Evolutionary conservation across 2,113 vertebrate genomes (phyloP).

Genomic region (Toxostoma redivivum): DNA sequence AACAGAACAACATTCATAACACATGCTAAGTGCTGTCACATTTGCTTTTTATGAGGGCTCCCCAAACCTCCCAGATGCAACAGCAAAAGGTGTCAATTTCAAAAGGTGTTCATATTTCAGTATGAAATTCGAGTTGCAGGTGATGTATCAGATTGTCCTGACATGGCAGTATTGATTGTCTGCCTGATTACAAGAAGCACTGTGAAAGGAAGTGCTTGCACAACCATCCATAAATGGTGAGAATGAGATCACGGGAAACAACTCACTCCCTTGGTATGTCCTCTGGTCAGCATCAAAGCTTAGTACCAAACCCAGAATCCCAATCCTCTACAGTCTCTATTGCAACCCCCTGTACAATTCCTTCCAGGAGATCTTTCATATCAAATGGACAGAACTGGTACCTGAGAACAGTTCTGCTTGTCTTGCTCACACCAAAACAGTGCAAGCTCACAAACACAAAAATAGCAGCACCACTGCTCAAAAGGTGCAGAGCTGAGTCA

Average conservation of each 20-base stretch:
- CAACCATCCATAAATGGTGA: not conserved
- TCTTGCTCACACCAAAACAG: not conserved
- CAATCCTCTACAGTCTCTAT: not conserved
- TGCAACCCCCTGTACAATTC: not conserved
- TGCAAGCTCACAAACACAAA: not conserved
- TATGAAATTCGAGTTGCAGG: not conserved
- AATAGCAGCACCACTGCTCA: not conserved
- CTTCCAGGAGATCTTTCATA: not conserved
- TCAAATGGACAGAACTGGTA: not conserved
- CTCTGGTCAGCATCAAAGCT: not conserved
- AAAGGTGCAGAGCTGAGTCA: not conserved
- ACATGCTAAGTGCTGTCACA: not conserved
- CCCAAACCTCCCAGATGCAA: accelerated
- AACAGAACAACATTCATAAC: too few relatives aligned
- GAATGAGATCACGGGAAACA: not conserved
- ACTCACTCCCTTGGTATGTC: not conserved
- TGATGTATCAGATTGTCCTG: not conserved
- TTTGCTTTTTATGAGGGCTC: not conserved
- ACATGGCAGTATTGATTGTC: not conserved
- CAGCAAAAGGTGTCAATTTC: not conserved
- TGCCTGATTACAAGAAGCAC: not conserved
- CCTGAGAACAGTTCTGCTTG: not conserved
- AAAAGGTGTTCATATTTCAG: too few relatives aligned
- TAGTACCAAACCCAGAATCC: not conserved
- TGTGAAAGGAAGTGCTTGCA: not conserved